Base-by-base conservation (phyloP, 1,140 invertebrate species). In the Phthorimaea operculella region DNA sequence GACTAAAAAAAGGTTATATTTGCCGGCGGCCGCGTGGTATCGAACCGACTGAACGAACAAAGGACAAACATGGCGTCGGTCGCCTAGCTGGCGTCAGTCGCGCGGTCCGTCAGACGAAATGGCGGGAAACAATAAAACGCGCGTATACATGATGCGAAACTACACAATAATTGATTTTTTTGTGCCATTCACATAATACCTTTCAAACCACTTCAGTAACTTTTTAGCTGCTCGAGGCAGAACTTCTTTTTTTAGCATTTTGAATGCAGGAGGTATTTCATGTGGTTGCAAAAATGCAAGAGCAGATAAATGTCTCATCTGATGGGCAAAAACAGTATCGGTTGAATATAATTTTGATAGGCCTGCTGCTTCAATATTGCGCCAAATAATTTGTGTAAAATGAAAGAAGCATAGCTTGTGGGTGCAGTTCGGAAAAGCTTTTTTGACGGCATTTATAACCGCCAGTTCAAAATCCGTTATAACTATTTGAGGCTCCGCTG, bases 361-460 rank as follows among this genome's bases (percentile, higher is more conserved):
- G 6, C 18, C 18, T 16, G 18, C 21, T 34, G 10, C 5, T n/a
- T 54, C 17, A 1, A 54, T 39, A 33, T 54, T 42, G 3, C 15
- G 6, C 53, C 44, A 54, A n/a, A 48, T 54, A 14, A 11, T 54
- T 34, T 54, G 53, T 4, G 12, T 33, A 12, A 54, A 34, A 15
- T 54, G 53, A 17, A 54, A 54, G 11, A 8, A 54, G 18, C 53
- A 50, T 14, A 11, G 16, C 42, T 49, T 55, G 8, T 55, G 54
- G 12, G 17, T 18, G 15, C 44, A 34, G 17, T 55, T 21, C 5
- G 44, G 44, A 42, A 55, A 54, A 17, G 36, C n/a, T 8, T 15
- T 48, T 48, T 33, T 49, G 5, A 33, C 17, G 4, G 45, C 54
- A 36, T 55, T 55, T 14, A 55, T 55, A 10, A 16, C 16, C 4